Conservation (phyloP, 2,113 vertebrate species). For the Nyctibius bracteatus region DNA sequence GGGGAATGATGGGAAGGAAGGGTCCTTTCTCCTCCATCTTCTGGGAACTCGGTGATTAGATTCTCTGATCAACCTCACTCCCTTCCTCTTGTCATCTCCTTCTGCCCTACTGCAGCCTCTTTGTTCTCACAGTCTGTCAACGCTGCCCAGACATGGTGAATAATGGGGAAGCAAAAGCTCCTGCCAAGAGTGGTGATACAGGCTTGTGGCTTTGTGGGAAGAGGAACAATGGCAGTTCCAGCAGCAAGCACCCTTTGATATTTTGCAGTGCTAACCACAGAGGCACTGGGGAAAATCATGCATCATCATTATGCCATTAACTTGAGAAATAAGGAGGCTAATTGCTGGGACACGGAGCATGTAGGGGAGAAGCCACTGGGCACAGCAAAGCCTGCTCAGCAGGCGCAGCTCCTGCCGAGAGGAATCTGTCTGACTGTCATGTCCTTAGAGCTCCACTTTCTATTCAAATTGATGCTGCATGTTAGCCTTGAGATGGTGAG, state of each 20-base stretch:
- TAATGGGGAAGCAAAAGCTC: neutral
- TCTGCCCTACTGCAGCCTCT: neutral
- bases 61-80: accelerated
- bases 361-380: accelerated
- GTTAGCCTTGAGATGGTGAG: neutral
- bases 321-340: neutral
- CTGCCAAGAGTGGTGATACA: neutral
- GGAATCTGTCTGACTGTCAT: neutral
- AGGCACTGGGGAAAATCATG: neutral
- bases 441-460: neutral
- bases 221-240: neutral
- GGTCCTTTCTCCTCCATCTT: neutral
- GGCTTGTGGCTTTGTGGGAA: neutral
- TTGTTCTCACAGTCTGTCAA: neutral
- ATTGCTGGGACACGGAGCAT: neutral
- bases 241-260: neutral
- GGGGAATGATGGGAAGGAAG: neutral
- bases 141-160: neutral
- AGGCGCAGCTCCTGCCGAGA: neutral
- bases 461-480: neutral
- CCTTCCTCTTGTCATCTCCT: neutral
- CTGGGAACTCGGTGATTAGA: neutral
- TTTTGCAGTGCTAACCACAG: neutral
- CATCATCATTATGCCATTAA: neutral
- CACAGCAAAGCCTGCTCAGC: neutral